Evolutionary conservation across 2,888 invertebrate species (phyloP).

Genomic region (Isoperla grammatica): DNA sequence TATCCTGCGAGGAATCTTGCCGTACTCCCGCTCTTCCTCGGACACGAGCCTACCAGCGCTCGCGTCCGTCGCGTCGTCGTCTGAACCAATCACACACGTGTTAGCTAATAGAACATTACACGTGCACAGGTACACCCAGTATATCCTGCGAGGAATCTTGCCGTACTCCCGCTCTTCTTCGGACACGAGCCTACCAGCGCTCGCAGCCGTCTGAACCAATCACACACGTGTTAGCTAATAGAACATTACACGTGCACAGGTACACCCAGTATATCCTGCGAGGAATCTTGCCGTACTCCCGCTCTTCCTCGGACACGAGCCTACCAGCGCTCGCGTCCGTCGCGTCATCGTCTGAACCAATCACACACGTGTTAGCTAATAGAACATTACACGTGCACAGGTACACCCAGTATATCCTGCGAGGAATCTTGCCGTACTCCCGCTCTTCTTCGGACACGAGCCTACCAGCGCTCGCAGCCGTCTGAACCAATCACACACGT

Average conservation of each 20-base stretch:
- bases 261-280: slow-evolving; percentile 61
- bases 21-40: slow-evolving; percentile 49
- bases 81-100: too few species aligned
- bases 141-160: slow-evolving; percentile 53
- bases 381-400: too few species aligned
- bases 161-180: slow-evolving; percentile 50
- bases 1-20: slow-evolving; percentile 51
- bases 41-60: slow-evolving; percentile 35
- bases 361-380: too few species aligned
- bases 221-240: too few species aligned
- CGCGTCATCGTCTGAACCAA: slow-evolving; percentile 27
- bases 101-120: too few species aligned
- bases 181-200: slow-evolving; percentile 34
- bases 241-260: slow-evolving; percentile 56
- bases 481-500: too few species aligned
- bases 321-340: slow-evolving; percentile 34
- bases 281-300: slow-evolving; percentile 52
- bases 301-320: slow-evolving; percentile 42
- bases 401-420: too few species aligned
- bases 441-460: too few species aligned
- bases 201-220: slow-evolving; percentile 31
- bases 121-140: slow-evolving; percentile 61
- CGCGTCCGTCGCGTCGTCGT: slow-evolving; percentile 32
- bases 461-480: too few species aligned
- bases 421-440: too few species aligned